phyloP scores from a whole-genome alignment of 2,113 vertebrate species.

The Percopsis transmontana region DNA sequence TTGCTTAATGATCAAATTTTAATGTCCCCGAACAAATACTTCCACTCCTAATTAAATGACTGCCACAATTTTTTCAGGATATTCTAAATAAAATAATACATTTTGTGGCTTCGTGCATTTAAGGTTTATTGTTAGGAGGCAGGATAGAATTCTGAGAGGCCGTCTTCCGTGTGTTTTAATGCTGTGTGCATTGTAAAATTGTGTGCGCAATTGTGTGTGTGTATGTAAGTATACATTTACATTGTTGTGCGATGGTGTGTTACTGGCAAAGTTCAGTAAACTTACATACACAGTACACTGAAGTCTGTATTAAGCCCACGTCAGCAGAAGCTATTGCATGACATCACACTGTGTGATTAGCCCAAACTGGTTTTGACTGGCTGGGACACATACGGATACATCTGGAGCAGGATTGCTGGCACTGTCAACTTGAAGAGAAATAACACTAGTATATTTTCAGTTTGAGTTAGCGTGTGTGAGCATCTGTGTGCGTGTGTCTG shows the following conservation, averaged over 20 bases:
- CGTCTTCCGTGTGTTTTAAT: no score
- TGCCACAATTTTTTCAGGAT: no score
- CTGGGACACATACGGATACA: slow-evolving; percentile 46
- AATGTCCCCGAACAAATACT: no score
- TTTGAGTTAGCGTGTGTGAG: slow-evolving; percentile 33
- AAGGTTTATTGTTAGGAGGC: background rate
- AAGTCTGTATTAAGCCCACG: no score
- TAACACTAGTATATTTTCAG: slow-evolving; percentile 41
- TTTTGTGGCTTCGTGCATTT: background rate
- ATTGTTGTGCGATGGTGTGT: no score
- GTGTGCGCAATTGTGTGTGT: no score
- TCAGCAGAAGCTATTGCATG: slow-evolving; percentile 4
- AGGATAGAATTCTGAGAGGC: background rate
- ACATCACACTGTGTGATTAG: slow-evolving; percentile 39
- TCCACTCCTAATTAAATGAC: no score
- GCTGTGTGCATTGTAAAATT: no score
- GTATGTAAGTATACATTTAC: no score
- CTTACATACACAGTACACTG: no score
- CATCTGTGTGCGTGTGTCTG: slow-evolving; percentile 39
- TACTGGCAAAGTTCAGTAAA: no score
- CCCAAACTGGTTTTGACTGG: slow-evolving; percentile 45
- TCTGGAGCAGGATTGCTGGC: slow-evolving; percentile 25
- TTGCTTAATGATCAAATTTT: no score
- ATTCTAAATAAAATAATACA: background rate
- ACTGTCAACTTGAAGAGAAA: slow-evolving; percentile 54